Evolutionary conservation across 1,140 invertebrate species (phyloP), one percentile per base, ranked within the genome.

Genomic region (Chelonus insularis): DNA sequence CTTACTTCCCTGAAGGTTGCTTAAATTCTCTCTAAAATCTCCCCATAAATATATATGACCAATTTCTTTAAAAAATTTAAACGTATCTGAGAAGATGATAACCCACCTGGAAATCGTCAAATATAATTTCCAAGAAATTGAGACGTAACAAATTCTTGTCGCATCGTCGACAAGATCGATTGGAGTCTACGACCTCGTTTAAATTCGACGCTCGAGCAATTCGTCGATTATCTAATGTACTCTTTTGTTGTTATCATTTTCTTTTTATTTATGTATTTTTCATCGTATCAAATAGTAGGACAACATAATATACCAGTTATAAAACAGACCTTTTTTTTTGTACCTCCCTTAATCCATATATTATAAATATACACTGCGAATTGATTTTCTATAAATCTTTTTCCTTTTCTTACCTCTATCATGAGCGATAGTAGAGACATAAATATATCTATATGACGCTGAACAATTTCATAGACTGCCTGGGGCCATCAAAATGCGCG

Each of bases 371-470:
- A n/a, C n/a, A n/a, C n/a, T n/a, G n/a, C n/a, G n/a, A 76, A 77
- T 79, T 70, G 77, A 79, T 79, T 75, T 70, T 69, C 66, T 72
- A 71, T 76, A 76, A 79, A 79, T 75, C 74, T 39, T 55, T 37
- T 39, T 32, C 3, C 16, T 55, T 25, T 16, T 29, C 16, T 55
- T 20, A 5, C 11, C n/a, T 34, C 7, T 55, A 29, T 14, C 21
- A 55, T 36, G 14, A 39, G 6, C 34, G 52, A 11, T 25, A 29
- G 32, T 18, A 34, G 7, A 23, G 7, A 23, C 52, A 55, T 55
- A 55, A 23, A 55, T 55, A 37, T 55, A 21, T 12, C 14, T 39
- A 55, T 55, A 39, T 37, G 36, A 20, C 16, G 16, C n/a, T 23
- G 52, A 29, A 39, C 52, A 55, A 39, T 55, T 55, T 55, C 34